Percentiles rank a stretch among this genome's conserved stretches.
Conservation (phyloP, 2,888 invertebrate genomes). For the Amiota mariae region DNA sequence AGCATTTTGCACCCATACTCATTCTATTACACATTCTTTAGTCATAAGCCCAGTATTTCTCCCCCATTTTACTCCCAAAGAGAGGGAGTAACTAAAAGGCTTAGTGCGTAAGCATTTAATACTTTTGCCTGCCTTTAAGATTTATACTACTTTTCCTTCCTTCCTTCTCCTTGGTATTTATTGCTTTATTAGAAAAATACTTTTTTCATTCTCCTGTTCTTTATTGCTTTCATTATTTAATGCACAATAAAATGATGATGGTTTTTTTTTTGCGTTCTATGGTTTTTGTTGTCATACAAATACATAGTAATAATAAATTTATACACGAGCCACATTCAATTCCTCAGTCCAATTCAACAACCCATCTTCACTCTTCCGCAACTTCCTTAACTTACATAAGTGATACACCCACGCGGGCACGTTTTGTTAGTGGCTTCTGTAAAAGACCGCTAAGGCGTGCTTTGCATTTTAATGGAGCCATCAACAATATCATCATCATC, state of each 20-base stretch:
- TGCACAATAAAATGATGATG: background rate
- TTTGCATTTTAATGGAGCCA: constrained; percentile 46
- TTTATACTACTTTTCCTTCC: no score
- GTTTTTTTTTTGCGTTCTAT: background rate
- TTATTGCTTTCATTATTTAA: background rate
- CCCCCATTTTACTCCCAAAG: no score
- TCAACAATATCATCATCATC: constrained; percentile 20
- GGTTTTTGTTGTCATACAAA: background rate
- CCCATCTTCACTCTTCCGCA: background rate
- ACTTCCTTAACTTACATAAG: no score
- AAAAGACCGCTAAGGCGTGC: constrained; percentile 44
- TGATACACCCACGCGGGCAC: no score
- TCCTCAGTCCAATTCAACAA: background rate
- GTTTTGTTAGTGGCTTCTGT: background rate
- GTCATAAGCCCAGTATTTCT: background rate
- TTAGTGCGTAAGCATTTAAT: background rate
- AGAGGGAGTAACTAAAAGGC: no score
- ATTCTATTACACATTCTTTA: no score
- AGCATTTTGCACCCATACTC: no score
- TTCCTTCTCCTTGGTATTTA: no score
- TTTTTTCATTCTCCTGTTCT: no score
- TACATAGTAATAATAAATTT: background rate
- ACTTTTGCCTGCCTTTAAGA: no score
- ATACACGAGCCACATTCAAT: background rate
- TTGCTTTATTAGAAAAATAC: no score